phyloP scores from a whole-genome alignment of 2,888 invertebrate species.

The Drosophila vallismaia region DNA sequence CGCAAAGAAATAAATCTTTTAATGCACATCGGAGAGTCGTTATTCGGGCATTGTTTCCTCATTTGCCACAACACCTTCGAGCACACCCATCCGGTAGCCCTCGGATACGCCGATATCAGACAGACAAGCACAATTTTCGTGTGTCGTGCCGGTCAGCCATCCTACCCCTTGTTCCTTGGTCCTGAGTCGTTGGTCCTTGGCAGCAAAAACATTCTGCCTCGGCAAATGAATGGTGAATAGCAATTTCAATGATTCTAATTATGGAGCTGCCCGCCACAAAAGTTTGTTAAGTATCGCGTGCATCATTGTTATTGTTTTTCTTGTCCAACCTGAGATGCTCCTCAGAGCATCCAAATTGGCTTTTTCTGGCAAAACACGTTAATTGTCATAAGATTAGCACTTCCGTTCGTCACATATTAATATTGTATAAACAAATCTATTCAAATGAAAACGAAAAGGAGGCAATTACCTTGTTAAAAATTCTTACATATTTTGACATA shows the following conservation, averaged over 20 bases:
- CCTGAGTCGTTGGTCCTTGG: constrained; percentile 5
- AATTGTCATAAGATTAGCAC: not conserved
- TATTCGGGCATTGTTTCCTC: constrained; percentile 75
- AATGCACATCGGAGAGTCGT: constrained; percentile 76
- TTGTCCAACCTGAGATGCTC: constrained; percentile 22
- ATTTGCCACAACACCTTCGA: constrained; percentile 72
- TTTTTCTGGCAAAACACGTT: constrained; percentile 4
- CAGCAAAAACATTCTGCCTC: constrained; percentile 16
- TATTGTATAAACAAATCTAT: not conserved
- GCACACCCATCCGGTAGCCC: constrained; percentile 22
- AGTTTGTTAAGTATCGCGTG: constrained; percentile 75
- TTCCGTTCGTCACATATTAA: not conserved
- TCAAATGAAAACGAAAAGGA: no score
- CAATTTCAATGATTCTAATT: constrained; percentile 76
- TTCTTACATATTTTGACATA: no score
- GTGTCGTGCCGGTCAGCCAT: not conserved
- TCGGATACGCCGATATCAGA: not conserved
- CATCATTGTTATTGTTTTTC: constrained; percentile 74
- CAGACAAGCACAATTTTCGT: not conserved
- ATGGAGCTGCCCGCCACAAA: constrained; percentile 61
- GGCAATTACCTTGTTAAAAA: no score
- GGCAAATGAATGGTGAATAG: constrained; percentile 66
- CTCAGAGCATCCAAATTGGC: constrained; percentile 48
- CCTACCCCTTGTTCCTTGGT: not conserved
- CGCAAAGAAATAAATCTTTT: constrained; percentile 75